These are phyloP conservation scores for Pseudachorutes palmiensis DNA, from an alignment of 1,140 invertebrate genomes.

Conservation along the genomic window DNA sequence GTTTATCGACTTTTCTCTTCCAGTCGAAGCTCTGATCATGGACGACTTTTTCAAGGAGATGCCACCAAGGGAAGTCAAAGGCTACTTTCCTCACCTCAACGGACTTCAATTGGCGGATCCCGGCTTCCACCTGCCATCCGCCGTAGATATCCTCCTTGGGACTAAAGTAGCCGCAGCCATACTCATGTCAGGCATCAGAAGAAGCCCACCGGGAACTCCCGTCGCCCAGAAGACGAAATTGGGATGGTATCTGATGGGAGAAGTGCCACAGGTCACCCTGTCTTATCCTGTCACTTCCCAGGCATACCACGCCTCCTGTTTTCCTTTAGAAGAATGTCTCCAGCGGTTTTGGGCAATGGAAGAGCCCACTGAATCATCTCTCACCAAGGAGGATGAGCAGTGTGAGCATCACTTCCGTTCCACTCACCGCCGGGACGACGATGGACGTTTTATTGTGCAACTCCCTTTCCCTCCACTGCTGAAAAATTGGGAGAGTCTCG, in stretches of 20 bases:
- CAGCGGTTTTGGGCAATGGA: slow-evolving; percentile 14
- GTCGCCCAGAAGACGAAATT: slow-evolving; percentile 2
- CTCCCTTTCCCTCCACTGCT: too few species aligned
- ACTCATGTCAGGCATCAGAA: neutral
- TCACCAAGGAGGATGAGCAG: neutral
- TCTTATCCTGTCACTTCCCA: neutral
- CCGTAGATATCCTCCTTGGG: slow-evolving; percentile 4
- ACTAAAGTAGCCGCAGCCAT: neutral
- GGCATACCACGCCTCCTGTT: neutral
- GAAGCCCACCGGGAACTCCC: neutral
- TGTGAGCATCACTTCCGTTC: neutral
- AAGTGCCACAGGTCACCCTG: neutral
- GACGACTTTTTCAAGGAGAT: neutral
- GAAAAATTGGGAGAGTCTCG: too few species aligned
- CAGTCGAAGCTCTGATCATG: neutral
- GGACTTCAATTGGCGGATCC: neutral
- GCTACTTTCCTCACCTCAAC: neutral
- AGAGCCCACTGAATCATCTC: neutral
- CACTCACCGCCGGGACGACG: too few species aligned
- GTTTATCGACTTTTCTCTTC: neutral
- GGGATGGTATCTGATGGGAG: slow-evolving; percentile 5
- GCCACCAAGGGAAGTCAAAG: neutral
- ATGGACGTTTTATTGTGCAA: too few species aligned
- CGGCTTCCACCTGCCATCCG: neutral
- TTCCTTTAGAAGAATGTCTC: neutral